Percentiles rank a stretch among this genome's conserved stretches.
Conservation (phyloP, 2,113 vertebrate genomes). For the Gymnogyps californianus region DNA sequence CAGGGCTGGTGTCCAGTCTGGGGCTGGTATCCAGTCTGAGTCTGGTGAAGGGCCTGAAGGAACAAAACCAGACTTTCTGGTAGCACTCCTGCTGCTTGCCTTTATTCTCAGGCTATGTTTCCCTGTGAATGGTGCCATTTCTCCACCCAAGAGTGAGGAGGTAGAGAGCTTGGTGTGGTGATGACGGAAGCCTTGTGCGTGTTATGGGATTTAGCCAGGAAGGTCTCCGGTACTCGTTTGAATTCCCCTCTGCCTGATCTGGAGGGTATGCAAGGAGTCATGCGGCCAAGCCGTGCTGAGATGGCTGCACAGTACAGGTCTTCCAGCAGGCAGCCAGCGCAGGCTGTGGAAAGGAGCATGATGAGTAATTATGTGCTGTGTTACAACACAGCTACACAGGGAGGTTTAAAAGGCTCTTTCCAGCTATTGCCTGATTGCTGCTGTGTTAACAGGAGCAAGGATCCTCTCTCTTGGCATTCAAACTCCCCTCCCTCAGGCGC, state of each 20-base stretch:
- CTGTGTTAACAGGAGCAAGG: neutral
- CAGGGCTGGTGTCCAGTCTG: neutral
- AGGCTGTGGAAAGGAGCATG: neutral
- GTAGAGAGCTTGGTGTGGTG: neutral
- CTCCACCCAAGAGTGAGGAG: neutral
- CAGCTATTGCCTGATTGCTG: conserved; percentile 1
- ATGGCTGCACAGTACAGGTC: neutral
- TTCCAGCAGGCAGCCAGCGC: neutral
- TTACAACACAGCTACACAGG: conserved; percentile 1
- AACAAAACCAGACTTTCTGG: neutral
- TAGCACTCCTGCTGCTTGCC: neutral
- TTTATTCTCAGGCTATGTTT: neutral
- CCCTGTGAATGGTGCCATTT: neutral
- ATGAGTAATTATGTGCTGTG: neutral
- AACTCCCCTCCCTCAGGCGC: neutral
- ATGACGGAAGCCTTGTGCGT: rapidly evolving
- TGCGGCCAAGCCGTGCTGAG: rapidly evolving
- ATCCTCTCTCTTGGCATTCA: neutral
- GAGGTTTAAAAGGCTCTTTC: conserved; percentile 6
- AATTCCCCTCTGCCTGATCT: neutral
- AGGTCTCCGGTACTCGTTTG: neutral
- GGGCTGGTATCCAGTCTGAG: neutral
- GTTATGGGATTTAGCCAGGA: neutral
- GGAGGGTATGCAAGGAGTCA: neutral
- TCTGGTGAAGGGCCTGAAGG: neutral